These are phyloP conservation scores for Ophioninae sp. DNA, from an alignment of 2,888 invertebrate species.

Conservation along the genomic window DNA sequence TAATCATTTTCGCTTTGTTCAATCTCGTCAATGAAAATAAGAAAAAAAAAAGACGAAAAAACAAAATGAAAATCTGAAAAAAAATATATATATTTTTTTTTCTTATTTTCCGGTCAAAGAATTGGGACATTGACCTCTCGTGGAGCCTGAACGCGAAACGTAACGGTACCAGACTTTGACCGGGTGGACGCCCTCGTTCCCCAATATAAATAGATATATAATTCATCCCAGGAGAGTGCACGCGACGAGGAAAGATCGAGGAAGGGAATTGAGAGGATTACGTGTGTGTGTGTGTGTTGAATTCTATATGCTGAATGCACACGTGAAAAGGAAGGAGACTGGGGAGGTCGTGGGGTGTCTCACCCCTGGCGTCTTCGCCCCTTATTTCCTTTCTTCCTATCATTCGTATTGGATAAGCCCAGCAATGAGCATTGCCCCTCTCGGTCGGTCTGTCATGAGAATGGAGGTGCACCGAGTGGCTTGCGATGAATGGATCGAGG, in stretches of 20 bases:
- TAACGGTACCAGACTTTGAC: constrained; percentile 26
- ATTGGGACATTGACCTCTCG: constrained; percentile 43
- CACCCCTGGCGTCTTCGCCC: constrained; percentile 36
- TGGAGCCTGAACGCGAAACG: constrained; percentile 24
- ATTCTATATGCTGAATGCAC: too few species aligned
- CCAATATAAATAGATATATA: constrained; percentile 17
- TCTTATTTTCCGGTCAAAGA: too few species aligned
- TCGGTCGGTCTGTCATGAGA: constrained; percentile 53
- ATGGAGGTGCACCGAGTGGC: constrained; percentile 54
- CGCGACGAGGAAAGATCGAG: constrained; percentile 37
- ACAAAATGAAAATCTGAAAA: too few species aligned
- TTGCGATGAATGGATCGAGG: constrained; percentile 58
- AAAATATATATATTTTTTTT: too few species aligned
- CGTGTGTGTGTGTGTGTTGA: background rate
- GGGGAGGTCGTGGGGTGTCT: constrained; percentile 9
- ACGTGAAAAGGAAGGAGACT: too few species aligned
- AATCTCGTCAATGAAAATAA: too few species aligned
- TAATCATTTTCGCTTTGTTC: too few species aligned
- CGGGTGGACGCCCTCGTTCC: constrained; percentile 53
- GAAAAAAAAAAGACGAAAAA: too few species aligned
- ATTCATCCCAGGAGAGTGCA: constrained; percentile 32
- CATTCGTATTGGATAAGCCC: constrained; percentile 29
- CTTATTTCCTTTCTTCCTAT: constrained; percentile 31
- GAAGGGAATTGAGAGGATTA: too few species aligned
- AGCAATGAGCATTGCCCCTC: constrained; percentile 24